These are phyloP conservation scores for Oscheius onirici DNA, from an alignment of 2,888 invertebrate genomes.

Conservation along the genomic window DNA sequence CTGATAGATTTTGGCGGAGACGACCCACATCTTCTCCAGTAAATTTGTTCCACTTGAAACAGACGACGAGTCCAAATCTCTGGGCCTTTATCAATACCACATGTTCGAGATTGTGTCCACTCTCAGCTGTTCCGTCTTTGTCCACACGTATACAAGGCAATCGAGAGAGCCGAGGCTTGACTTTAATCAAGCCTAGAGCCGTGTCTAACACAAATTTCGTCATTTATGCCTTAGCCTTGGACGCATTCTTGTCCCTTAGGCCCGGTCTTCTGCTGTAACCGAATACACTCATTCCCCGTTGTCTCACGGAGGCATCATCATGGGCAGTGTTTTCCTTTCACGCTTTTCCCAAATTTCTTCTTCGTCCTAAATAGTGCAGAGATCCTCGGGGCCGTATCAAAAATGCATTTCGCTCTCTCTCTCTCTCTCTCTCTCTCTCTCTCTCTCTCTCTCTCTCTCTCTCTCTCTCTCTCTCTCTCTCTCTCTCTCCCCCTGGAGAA, in stretches of 20 bases:
- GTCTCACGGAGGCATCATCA: neutral
- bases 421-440: neutral
- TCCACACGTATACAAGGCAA: no score
- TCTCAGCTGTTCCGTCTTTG: no score
- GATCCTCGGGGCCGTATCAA: neutral
- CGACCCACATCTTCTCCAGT: constrained; percentile 30
- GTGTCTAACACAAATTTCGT: no score
- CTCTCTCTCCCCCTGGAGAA: neutral
- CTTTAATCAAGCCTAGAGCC: no score
- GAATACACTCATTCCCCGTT: constrained; percentile 9
- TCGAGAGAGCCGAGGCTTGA: no score
- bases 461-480: neutral
- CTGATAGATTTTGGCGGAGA: constrained; percentile 31
- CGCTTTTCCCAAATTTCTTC: neutral
- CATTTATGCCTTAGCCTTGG: no score
- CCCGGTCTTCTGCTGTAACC: constrained; percentile 23
- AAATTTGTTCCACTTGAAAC: constrained; percentile 23
- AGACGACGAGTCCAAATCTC: no score
- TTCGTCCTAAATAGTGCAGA: neutral
- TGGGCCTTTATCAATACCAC: constrained; percentile 13
- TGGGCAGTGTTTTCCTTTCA: neutral
- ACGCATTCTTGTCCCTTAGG: no score
- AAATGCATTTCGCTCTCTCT: neutral
- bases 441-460: neutral
- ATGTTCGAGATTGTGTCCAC: neutral